Base-by-base conservation (phyloP, 2,888 invertebrate genomes). In the Netelia melanura region DNA sequence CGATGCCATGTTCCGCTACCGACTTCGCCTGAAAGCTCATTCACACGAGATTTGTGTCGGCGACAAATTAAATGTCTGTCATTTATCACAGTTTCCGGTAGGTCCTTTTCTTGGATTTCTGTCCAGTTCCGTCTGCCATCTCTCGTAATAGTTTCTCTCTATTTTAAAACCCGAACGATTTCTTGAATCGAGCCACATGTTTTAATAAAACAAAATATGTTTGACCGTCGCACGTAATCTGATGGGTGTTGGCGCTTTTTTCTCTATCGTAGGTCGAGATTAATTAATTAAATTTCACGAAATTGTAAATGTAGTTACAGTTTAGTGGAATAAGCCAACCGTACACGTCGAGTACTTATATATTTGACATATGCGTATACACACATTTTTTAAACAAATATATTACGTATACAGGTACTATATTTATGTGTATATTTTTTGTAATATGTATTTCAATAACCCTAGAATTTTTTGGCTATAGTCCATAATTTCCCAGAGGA, bases 61-160 rank as follows among this genome's bases (percentile, higher is more conserved):
- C 81, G 81, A 82, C 84, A 84, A 86, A 86, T 86, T 86, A 86
- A 84, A 84, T 79, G 86, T 76, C 74, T 75, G 76, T 86, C 84
- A 86, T 86, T 86, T 85, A 86, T 86, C 81, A 70, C 75, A 65
- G 81, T 61, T 84, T 79, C 79, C 86, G 62, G 75, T 68, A 43
- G n/a, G 54, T 68, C 62, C 72, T 58, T 68, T 70, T 64, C 62
- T 68, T 68, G 62, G 44, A 70, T 75, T 83, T 70, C 38, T 58
- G 30, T 21, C 10, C 43, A 23, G 6, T 25, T n/a, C 44, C 67
- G 3, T 44, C 10, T 58, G n/a, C 54, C 43, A 48, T 56, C 17
- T 43, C 54, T 25, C 56, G 23, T 25, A 2, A 30, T 9, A 23
- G 21, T 25, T 25, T 68, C 68, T 68, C 68, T 52, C 23, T 30